These are phyloP conservation scores for Amphipoea oculea DNA, from an alignment of 2,888 invertebrate species.

Conservation along the genomic window DNA sequence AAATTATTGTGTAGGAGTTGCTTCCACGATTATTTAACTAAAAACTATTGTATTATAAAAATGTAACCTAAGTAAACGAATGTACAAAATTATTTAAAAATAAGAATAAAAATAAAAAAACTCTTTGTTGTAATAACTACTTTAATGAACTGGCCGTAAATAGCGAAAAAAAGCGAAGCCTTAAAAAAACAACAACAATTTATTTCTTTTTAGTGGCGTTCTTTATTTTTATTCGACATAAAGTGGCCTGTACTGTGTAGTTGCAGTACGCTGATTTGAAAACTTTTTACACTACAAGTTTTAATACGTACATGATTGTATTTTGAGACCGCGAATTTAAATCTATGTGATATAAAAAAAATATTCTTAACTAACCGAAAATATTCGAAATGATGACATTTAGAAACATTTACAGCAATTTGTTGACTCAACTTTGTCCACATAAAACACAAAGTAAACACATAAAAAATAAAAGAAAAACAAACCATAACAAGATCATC, in stretches of 20 bases:
- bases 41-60: background rate
- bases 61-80: background rate
- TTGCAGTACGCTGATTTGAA: background rate
- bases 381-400: background rate
- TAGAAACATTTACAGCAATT: background rate
- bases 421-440: background rate
- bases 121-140: background rate
- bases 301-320: background rate
- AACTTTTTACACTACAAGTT: constrained; percentile 3
- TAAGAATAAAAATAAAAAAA: background rate
- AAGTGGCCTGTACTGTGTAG: background rate
- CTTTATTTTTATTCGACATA: background rate
- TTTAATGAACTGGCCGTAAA: background rate
- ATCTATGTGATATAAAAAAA: background rate
- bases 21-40: background rate
- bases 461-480: constrained; percentile 22
- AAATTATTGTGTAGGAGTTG: background rate
- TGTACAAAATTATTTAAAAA: background rate
- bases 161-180: background rate
- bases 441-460: background rate
- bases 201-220: background rate
- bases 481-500: constrained; percentile 40
- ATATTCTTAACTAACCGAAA: background rate
- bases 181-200: background rate
- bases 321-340: background rate